A percentile compares a stretch with the other conserved stretches of the same genome.
phyloP scores from a whole-genome alignment of 2,888 invertebrate species.

The Acleris holmiana region DNA sequence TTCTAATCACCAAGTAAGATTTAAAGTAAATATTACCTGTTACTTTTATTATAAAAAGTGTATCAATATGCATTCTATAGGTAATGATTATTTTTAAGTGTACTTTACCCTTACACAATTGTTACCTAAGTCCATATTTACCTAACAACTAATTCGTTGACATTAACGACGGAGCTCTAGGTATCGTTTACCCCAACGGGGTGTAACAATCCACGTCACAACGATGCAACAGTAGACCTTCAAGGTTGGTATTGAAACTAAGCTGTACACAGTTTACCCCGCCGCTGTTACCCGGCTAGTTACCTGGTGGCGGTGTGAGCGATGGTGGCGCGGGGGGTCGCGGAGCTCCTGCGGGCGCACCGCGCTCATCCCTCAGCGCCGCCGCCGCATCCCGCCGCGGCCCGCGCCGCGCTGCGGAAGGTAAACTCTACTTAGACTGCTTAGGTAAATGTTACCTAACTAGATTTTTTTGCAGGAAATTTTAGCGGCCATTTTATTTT shows the following conservation, averaged over 20 bases:
- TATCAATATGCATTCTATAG: no score
- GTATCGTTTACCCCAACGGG: neutral
- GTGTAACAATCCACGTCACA: neutral
- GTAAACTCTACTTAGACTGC: conserved; percentile 9
- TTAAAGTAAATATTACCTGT: no score
- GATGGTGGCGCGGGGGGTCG: conserved; percentile 75
- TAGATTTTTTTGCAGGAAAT: no score
- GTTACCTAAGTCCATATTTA: no score
- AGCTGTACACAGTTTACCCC: neutral
- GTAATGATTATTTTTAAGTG: no score
- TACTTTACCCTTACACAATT: no score
- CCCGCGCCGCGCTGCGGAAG: conserved; percentile 36
- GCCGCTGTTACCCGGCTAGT: conserved; percentile 15
- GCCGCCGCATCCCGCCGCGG: conserved; percentile 67
- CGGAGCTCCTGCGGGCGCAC: conserved; percentile 79
- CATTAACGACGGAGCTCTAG: no score
- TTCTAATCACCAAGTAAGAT: no score
- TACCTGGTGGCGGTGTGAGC: conserved; percentile 72
- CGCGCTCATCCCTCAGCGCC: conserved; percentile 79
- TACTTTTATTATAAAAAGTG: no score
- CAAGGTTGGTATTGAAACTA: neutral
- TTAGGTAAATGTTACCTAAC: neutral
- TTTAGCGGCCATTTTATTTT: no score
- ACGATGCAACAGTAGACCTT: neutral
- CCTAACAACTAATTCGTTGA: no score